A percentile compares a stretch with the other conserved stretches of the same genome.
Conservation (phyloP, 1,140 invertebrate species). For the Drosophila gunungcola region DNA sequence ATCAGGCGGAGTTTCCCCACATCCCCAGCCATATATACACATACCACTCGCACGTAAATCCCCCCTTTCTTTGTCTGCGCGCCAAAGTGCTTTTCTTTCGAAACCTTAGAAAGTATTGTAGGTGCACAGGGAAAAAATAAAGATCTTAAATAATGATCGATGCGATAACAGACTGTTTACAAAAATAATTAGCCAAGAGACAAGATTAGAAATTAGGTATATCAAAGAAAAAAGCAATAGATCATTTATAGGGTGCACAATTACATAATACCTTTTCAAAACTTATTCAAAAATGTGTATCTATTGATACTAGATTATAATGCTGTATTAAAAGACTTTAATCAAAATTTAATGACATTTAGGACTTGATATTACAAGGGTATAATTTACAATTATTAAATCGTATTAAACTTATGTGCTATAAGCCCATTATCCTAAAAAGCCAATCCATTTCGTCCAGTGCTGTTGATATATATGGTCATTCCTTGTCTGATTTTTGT, state of each 20-base stretch:
- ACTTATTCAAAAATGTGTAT: too few relatives aligned
- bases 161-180: background rate
- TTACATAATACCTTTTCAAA: background rate
- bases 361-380: too few relatives aligned
- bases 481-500: conserved; percentile 3
- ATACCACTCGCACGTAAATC: background rate
- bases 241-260: background rate
- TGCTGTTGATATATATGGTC: background rate
- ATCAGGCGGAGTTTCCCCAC: conserved; percentile 12
- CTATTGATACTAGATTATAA: too few relatives aligned
- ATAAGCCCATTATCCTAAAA: background rate
- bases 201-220: background rate
- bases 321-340: too few relatives aligned
- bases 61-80: conserved; percentile 31
- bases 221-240: background rate
- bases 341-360: too few relatives aligned
- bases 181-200: too few relatives aligned
- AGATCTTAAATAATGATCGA: background rate
- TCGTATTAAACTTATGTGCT: too few relatives aligned
- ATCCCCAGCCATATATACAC: background rate
- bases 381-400: too few relatives aligned
- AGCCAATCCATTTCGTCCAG: background rate
- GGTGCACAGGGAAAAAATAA: background rate
- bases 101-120: conserved; percentile 26
- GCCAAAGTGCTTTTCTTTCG: conserved; percentile 30